Base-by-base conservation (phyloP, 2,113 vertebrate genomes). In the Aptenodytes patagonicus region DNA sequence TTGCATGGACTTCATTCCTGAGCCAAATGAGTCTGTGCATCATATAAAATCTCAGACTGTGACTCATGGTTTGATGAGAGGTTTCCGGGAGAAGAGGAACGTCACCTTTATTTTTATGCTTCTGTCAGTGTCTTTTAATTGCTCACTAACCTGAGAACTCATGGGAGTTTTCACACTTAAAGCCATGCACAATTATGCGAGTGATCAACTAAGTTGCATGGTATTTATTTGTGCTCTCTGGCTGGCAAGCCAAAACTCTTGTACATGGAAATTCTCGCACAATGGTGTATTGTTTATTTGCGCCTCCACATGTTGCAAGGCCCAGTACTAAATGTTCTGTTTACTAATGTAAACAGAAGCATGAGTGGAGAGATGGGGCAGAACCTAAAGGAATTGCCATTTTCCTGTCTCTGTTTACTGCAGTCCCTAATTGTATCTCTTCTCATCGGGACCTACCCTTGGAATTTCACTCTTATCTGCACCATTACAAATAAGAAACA, bases 21-120 rank as follows among this genome's bases (percentile, higher is more conserved):
- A 58, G 77, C 83, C 77, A 71, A 93, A 51, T 1, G 69, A 91
- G 66, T 40, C 91, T 68, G 42, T 81, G 91, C 70, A 77, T 82
- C 70, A 3, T 21, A 11, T 10, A n/a, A 69, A 61, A 82, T 36
- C 84, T 76, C 87, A 87, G 87, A 29, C 91, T 72, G 13, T 87
- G 92, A 96, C 77, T 94, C 95, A 93, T 1, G 6, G 22, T 34
- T 73, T 44, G 72, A 70, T 55, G 60, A 93, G 83, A 66, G 71
- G 52, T 61, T 83, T 87, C 64, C 46, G 28, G 38, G 57, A 93
- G 87, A 77, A 86, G 34, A 55, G 64, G 79, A 94, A 89, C 44
- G 86, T 95, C 95, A 94, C 93, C 90, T 93, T 91, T 90, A 64
- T 91, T 95, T 96, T 93, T 83, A 78, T 51, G 68, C 71, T 52